Percentiles rank a stretch among this genome's conserved stretches.
These are phyloP conservation scores for Momotus momota DNA, from an alignment of 2,797 vertebrate genomes.

Conservation along the genomic window DNA sequence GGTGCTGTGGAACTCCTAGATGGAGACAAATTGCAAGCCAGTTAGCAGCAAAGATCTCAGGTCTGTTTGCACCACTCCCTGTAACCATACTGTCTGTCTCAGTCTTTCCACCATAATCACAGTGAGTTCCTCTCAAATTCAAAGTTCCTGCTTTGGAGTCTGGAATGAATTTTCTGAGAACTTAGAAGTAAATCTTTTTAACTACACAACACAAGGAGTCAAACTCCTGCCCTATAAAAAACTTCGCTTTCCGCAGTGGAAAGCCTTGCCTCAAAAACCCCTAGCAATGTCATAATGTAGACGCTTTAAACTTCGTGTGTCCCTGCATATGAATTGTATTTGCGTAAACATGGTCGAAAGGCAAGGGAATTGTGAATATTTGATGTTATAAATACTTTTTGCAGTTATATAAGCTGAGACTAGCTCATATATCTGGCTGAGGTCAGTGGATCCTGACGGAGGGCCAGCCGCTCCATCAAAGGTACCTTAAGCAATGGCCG, in stretches of 20 bases:
- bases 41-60: not conserved
- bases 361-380: slow-evolving; percentile 9
- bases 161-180: slow-evolving; percentile 38
- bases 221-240: not conserved
- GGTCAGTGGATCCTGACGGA: slow-evolving; percentile 49
- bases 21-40: not conserved
- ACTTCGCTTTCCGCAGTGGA: not conserved
- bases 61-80: not conserved
- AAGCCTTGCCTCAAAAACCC: slow-evolving; percentile 22
- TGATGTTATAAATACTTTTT: slow-evolving; percentile 63
- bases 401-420: slow-evolving; percentile 65
- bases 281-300: not conserved
- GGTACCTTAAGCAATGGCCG: slow-evolving; percentile 51
- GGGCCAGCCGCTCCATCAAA: slow-evolving; percentile 56
- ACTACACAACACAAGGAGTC: not conserved
- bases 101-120: slow-evolving; percentile 15
- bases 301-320: not conserved
- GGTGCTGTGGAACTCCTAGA: not conserved
- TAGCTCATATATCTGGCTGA: slow-evolving; percentile 72
- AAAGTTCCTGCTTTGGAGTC: not conserved
- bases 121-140: not conserved
- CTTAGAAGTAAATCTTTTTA: slow-evolving; percentile 40
- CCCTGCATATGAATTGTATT: slow-evolving; percentile 21
- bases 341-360: slow-evolving; percentile 6
- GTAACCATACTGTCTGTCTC: not conserved